These are phyloP conservation scores for Camponotus vicinus DNA, from an alignment of 1,140 invertebrate species.

Conservation along the genomic window DNA sequence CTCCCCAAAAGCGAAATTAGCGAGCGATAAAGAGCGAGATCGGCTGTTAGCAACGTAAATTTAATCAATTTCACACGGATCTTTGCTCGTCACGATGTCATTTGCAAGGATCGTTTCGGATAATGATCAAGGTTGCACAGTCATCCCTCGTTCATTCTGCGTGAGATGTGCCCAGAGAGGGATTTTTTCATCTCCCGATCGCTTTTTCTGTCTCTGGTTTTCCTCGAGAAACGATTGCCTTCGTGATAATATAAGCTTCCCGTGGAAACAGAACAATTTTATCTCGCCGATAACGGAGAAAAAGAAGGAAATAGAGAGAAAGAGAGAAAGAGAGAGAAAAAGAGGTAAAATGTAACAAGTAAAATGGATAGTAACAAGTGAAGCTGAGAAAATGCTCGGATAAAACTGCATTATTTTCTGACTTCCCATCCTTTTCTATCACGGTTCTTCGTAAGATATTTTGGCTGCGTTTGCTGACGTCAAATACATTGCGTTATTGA, in stretches of 20 bases:
- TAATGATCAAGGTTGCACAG: conserved; percentile 36
- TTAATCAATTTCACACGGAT: conserved; percentile 51
- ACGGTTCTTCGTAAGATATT: conserved; percentile 21
- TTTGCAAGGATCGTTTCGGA: conserved; percentile 46
- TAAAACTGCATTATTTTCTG: conserved; percentile 30
- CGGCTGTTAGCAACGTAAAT: conserved; percentile 40
- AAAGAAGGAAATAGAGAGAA: not conserved
- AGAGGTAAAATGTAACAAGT: too few relatives aligned
- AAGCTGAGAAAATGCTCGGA: not conserved
- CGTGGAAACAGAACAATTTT: conserved; percentile 34
- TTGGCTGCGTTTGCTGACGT: conserved; percentile 39
- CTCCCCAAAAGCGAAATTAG: not conserved
- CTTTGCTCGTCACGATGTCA: conserved; percentile 39
- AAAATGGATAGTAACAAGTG: not conserved
- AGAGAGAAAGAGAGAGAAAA: not conserved
- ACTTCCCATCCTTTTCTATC: not conserved
- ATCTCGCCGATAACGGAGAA: not conserved
- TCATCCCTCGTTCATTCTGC: not conserved
- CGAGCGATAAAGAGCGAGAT: conserved; percentile 11
- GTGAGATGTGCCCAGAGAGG: conserved; percentile 11
- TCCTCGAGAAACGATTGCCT: conserved; percentile 19
- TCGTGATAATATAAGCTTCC: conserved; percentile 39
- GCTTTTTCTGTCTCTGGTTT: not conserved
- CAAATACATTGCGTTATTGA: conserved; percentile 21
- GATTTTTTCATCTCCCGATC: conserved; percentile 1